Percentiles rank a stretch among this genome's conserved stretches.
Evolutionary conservation across 1,140 invertebrate species (phyloP).

Genomic region (Cherax destructor): DNA sequence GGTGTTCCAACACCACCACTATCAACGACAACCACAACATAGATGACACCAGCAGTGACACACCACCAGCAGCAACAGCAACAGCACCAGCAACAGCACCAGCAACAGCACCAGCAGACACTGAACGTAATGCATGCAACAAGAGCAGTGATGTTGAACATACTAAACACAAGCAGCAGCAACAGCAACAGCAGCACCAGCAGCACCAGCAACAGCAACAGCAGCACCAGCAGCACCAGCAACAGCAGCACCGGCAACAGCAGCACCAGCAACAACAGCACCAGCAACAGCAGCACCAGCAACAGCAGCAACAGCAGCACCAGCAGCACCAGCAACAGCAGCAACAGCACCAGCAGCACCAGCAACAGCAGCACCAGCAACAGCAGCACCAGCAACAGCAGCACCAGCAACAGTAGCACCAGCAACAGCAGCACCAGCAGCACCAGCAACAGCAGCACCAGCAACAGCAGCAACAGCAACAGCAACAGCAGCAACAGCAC

Average conservation of each 20-base stretch:
- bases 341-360: neutral
- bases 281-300: neutral
- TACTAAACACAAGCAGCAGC: too few relatives aligned
- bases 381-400: too few relatives aligned
- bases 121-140: neutral
- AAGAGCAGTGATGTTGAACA: neutral
- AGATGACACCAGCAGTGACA: too few relatives aligned
- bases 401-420: too few relatives aligned
- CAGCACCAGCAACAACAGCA: neutral
- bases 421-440: too few relatives aligned
- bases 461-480: too few relatives aligned
- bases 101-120: neutral
- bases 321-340: neutral
- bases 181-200: neutral
- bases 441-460: too few relatives aligned
- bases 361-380: too few relatives aligned
- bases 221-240: neutral
- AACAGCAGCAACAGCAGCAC: neutral
- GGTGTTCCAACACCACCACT: too few relatives aligned
- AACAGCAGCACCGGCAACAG: neutral
- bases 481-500: too few relatives aligned
- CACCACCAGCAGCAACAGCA: neutral
- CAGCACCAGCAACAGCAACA: conserved; percentile 4
- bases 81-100: neutral
- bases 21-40: too few relatives aligned